Evolutionary conservation across 2,888 invertebrate species (phyloP).

Genomic region (Cheilosia urbana): DNA sequence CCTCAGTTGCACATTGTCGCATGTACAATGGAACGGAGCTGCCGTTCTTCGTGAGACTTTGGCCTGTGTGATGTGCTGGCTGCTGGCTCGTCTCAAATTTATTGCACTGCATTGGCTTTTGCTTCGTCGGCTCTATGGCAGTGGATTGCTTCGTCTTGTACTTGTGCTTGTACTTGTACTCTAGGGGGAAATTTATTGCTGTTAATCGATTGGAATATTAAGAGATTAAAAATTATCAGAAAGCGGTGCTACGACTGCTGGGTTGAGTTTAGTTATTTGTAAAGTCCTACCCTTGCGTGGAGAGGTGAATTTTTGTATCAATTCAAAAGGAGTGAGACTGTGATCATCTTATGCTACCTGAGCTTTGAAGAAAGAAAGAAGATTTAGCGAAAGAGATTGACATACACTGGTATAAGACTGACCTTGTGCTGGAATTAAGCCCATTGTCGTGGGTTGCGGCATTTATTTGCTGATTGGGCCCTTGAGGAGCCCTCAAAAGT

Average conservation of each 20-base stretch:
- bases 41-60: conserved; percentile 6
- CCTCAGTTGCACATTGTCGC: conserved; percentile 39
- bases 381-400: no score
- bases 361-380: no score
- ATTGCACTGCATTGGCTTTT: conserved; percentile 41
- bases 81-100: conserved; percentile 17
- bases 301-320: no score
- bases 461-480: no score
- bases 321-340: no score
- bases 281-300: no score
- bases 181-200: conserved; percentile 36
- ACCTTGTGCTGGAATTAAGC: no score
- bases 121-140: conserved; percentile 28
- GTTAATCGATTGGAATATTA: conserved; percentile 55
- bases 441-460: no score
- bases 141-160: conserved; percentile 26
- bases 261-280: background rate
- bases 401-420: no score
- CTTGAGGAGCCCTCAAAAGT: no score
- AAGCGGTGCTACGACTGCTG: background rate
- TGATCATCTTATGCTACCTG: no score
- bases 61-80: background rate
- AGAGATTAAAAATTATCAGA: conserved; percentile 38
- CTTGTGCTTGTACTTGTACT: background rate
- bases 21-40: conserved; percentile 8